A percentile compares a stretch with the other conserved stretches of the same genome.
These are phyloP conservation scores for Acrossocheilus wenchowensis DNA, from an alignment of 2,797 vertebrate species.

Conservation along the genomic window DNA sequence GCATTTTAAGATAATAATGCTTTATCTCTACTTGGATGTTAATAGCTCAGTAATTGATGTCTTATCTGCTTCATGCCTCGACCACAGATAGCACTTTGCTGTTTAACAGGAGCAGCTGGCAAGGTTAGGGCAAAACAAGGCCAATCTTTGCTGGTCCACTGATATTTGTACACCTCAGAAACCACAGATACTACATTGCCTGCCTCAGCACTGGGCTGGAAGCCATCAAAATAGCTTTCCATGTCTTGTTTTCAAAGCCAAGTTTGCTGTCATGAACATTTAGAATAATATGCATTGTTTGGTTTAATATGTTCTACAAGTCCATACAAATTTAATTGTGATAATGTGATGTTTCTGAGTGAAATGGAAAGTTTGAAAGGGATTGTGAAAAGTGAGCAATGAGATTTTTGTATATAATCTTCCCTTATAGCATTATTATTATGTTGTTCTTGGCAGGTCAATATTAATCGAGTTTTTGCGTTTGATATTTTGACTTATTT, in stretches of 20 bases:
- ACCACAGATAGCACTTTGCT: constrained; percentile 68
- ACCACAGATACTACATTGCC: constrained; percentile 26
- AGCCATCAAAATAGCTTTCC: background rate
- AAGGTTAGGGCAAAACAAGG: constrained; percentile 64
- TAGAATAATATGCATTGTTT: background rate
- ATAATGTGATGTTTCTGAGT: background rate
- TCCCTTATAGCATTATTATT: background rate
- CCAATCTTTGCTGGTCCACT: constrained; percentile 30
- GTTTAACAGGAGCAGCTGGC: constrained; percentile 69
- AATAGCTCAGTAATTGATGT: constrained; percentile 48
- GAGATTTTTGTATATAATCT: background rate
- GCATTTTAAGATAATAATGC: constrained; percentile 48
- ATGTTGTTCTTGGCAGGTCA: background rate
- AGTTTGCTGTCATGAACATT: background rate
- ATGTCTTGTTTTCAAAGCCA: constrained; percentile 1
- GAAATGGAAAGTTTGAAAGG: background rate
- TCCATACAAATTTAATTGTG: background rate
- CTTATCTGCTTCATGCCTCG: constrained; percentile 65
- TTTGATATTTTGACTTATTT: background rate
- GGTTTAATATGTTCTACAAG: background rate
- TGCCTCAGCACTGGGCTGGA: constrained; percentile 15
- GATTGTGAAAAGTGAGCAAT: background rate
- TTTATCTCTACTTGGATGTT: constrained; percentile 53
- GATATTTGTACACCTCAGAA: constrained; percentile 43
- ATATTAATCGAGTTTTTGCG: background rate